Conservation (phyloP, 2,113 vertebrate genomes). For the Labrus mixtus region DNA sequence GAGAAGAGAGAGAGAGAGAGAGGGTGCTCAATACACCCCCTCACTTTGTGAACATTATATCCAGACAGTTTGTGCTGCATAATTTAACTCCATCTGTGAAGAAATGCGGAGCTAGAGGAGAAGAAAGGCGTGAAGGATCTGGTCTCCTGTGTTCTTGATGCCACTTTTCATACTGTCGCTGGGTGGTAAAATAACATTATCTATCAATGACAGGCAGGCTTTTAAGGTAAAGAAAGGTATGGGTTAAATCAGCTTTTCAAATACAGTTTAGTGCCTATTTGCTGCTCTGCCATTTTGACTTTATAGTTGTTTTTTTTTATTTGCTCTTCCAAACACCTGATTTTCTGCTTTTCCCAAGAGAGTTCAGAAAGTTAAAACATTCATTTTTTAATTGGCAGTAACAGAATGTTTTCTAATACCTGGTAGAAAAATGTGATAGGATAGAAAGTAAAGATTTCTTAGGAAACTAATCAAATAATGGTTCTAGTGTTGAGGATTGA, state of each 20-base stretch:
- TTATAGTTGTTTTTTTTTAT: neutral
- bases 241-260: neutral
- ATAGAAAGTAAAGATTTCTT: too few relatives aligned
- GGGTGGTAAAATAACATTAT: constrained; percentile 42
- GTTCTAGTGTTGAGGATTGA: too few relatives aligned
- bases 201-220: constrained; percentile 23
- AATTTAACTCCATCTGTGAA: constrained; percentile 80
- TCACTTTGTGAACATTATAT: constrained; percentile 67
- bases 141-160: constrained; percentile 51
- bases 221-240: constrained; percentile 26
- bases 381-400: too few relatives aligned
- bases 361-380: neutral
- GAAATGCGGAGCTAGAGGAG: constrained; percentile 56
- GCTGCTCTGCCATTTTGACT: neutral
- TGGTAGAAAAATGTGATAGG: too few relatives aligned
- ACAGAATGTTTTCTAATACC: too few relatives aligned
- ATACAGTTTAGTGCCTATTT: neutral
- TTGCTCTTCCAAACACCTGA: neutral
- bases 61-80: constrained; percentile 79
- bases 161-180: constrained; percentile 39
- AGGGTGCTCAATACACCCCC: constrained; percentile 30
- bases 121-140: constrained; percentile 56
- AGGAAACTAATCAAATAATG: too few relatives aligned
- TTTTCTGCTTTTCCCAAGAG: neutral
- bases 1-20: constrained; percentile 26